Evolutionary conservation across 2,113 vertebrate species (phyloP), one percentile per base, ranked within the genome.

Genomic region (Bufo bufo): DNA sequence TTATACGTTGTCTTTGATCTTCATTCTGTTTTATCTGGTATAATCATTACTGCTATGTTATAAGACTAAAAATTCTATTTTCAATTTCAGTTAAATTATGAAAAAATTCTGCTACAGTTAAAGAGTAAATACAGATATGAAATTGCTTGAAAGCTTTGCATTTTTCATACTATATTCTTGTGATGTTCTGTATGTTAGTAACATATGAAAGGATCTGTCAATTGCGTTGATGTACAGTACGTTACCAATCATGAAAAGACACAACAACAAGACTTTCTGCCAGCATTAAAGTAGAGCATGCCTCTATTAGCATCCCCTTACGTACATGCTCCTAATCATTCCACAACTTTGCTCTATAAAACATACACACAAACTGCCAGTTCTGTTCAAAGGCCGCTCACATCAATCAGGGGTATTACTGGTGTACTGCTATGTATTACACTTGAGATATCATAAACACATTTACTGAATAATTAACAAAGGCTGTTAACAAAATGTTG

Each of bases 131-230:
- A 3, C 65, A 69, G 65, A 69, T 33, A 69, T 69, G 8, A 69
- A 23, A 33, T 10, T 2, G 1, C n/a, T 69, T 69, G 23, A 69
- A 69, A 33, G 65, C 23, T 69, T 69, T 69, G 23, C 23, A 69
- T 69, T 23, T 69, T 69, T 33, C n/a, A 69, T 69, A 23, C 65
- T 33, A 9, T 8, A 33, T 69, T 33, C 65, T 69, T 69, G 20
- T 69, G 65, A 69, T 69, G 65, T 69, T 69, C n/a, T 69, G 9
- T 69, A 33, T 69, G 43, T 47, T 75, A 47, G 72, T 47, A 45
- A 17, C 72, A 75, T 49, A 75, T 75, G 72, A 75, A 75, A 47
- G 45, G 13, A 75, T 75, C 72, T 75, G 33, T 49, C 45, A 75
- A 19, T 17, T 72, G 45, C 6, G 33, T 75, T 14, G 16, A 19